Percentiles rank a stretch among this genome's conserved stretches.
Conservation (phyloP, 2,797 vertebrate species). For the Clarias pachynema region DNA sequence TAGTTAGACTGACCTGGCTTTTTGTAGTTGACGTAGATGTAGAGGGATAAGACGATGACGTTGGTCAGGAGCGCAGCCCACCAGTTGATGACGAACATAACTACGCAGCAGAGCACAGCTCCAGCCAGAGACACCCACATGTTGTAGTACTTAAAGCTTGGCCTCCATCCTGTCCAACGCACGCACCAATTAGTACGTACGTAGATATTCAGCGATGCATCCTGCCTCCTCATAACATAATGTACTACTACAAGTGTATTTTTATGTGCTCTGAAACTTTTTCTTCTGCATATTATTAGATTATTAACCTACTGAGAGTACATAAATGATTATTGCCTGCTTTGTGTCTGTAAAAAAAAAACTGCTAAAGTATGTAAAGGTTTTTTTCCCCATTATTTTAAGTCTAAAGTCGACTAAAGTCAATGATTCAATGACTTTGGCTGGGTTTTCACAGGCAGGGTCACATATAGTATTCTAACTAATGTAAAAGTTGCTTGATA, state of each 20-base stretch:
- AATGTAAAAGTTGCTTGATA: no score
- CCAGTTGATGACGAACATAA: conserved; percentile 99
- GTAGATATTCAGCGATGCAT: neutral
- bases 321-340: no score
- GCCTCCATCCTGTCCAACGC: conserved; percentile 87
- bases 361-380: no score
- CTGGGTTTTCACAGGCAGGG: no score
- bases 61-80: conserved; percentile 94
- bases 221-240: neutral
- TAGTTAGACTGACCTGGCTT: conserved; percentile 86
- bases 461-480: no score
- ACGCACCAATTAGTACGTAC: neutral
- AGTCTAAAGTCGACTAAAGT: no score
- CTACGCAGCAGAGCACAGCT: conserved; percentile 91
- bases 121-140: conserved; percentile 98
- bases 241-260: neutral
- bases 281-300: no score
- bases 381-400: no score
- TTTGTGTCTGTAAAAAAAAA: no score
- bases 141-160: conserved; percentile 98
- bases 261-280: no score
- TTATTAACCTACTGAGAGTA: no score
- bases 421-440: no score
- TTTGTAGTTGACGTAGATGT: conserved; percentile 98
- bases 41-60: conserved; percentile 92